Evolutionary conservation across 64 coral and sea anemone species (phyloP).

Genomic region (Catalaphyllia jardinei): DNA sequence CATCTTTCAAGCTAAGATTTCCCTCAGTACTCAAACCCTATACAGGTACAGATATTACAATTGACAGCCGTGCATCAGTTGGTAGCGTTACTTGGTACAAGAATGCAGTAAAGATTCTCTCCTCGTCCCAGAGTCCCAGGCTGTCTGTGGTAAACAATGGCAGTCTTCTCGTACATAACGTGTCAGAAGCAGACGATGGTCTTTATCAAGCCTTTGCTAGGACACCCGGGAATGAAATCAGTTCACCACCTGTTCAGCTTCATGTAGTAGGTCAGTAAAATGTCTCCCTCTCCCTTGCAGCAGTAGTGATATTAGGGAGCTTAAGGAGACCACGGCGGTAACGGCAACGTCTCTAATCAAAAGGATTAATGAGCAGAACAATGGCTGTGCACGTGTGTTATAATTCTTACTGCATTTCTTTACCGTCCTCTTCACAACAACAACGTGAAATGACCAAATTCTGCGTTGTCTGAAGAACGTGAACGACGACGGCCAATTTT

Average conservation of each 20-base stretch:
- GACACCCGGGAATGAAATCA: not conserved
- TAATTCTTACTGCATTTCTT: too few relatives aligned
- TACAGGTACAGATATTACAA: not conserved
- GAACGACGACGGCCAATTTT: too few relatives aligned
- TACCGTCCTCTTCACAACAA: too few relatives aligned
- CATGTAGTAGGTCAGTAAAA: not conserved
- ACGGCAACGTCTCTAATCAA: too few relatives aligned
- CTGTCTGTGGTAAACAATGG: not conserved
- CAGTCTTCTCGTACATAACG: not conserved
- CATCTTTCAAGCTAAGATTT: not conserved
- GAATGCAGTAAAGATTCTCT: not conserved
- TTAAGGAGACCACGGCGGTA: too few relatives aligned
- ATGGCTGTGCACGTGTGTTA: too few relatives aligned
- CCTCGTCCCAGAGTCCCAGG: not conserved
- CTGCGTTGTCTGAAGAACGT: too few relatives aligned
- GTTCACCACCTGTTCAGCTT: not conserved
- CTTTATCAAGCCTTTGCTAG: not conserved
- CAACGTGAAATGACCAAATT: too few relatives aligned
- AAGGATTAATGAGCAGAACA: too few relatives aligned
- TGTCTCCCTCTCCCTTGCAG: not conserved
- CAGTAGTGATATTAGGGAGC: not conserved
- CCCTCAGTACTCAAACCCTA: not conserved
- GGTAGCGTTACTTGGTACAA: not conserved
- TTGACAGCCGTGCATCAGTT: not conserved
- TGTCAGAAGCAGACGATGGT: not conserved